Base-by-base conservation (phyloP, 2,113 vertebrate genomes). In the Syngnathus floridae region DNA sequence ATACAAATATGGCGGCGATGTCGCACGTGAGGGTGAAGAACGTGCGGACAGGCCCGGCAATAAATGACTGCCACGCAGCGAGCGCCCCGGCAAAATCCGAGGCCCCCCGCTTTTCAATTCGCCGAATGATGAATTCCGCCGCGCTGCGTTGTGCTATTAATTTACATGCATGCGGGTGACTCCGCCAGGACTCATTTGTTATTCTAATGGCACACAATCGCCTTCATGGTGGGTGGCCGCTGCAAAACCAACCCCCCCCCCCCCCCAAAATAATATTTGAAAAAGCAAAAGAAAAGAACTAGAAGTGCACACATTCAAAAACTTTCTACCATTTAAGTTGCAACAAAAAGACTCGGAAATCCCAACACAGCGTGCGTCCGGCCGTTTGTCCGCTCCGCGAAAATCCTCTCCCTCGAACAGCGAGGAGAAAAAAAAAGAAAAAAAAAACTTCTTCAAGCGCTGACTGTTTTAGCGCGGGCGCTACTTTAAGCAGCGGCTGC, bases 71-170 rank as follows among this genome's bases (percentile, higher is more conserved):
- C 66, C 77, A 84, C 79, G 65, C 4, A 56, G 31, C 60, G 74
- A 56, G 31, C 60, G 74, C 76, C 77, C 75, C 72, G 77, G 74
- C 81, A 70, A 85, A 88, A 88, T 83, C 75, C 82, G 86, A 86
- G 70, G 56, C 78, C 12, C 78, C 12, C 13, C 69, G 78, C 85
- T 86, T 87, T 85, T 85, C 84, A 86, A 86, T 87, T 85, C 77
- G 72, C 74, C 86, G 84, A 87, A 72, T 81, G 84, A 88, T 87
- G 84, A 87, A 87, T 72, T 67, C 55, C 4, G 62, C 80, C 77
- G 71, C 84, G 77, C 76, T 81, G 80, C 77, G 80, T 72, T 76
- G 77, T 75, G 79, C 78, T 85, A 87, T 88, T 87, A 88, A 88
- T 88, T 31, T 31, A 31, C 26, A 89, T 80, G 87, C 85, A 87